Conservation (phyloP, 2,888 invertebrate species). For the Mesochorus sp. region DNA sequence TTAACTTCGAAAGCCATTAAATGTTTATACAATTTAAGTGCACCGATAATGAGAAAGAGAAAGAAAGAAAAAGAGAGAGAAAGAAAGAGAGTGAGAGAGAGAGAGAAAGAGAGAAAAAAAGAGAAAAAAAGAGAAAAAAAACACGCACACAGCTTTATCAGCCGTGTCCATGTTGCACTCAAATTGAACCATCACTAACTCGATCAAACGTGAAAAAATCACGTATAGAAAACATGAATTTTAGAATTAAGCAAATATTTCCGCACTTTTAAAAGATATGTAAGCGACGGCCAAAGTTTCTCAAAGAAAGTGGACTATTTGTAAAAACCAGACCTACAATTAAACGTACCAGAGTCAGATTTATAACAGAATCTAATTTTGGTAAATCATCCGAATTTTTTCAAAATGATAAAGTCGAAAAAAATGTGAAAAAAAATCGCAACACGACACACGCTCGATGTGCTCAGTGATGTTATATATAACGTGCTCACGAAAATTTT, state of each 20-base stretch:
- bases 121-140: constrained; percentile 34
- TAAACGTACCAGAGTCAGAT: constrained; percentile 43
- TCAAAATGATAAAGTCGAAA: not conserved
- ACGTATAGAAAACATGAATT: constrained; percentile 37
- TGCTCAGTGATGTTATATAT: not conserved
- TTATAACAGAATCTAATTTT: constrained; percentile 57
- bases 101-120: not conserved
- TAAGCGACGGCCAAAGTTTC: constrained; percentile 55
- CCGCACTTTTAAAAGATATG: constrained; percentile 41
- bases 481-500: constrained; percentile 24
- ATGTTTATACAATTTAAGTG: constrained; percentile 66
- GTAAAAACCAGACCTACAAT: constrained; percentile 40
- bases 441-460: not conserved
- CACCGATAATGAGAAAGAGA: constrained; percentile 56
- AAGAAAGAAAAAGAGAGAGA: constrained; percentile 20
- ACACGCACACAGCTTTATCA: constrained; percentile 71
- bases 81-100: constrained; percentile 20
- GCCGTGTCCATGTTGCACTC: constrained; percentile 52
- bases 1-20: constrained; percentile 60
- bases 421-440: not conserved
- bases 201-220: constrained; percentile 5
- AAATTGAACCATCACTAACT: constrained; percentile 11
- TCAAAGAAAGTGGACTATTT: constrained; percentile 48
- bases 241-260: constrained; percentile 24
- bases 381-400: constrained; percentile 43